These are phyloP conservation scores for Heterochromis multidens DNA, from an alignment of 2,113 vertebrate species.

Conservation along the genomic window DNA sequence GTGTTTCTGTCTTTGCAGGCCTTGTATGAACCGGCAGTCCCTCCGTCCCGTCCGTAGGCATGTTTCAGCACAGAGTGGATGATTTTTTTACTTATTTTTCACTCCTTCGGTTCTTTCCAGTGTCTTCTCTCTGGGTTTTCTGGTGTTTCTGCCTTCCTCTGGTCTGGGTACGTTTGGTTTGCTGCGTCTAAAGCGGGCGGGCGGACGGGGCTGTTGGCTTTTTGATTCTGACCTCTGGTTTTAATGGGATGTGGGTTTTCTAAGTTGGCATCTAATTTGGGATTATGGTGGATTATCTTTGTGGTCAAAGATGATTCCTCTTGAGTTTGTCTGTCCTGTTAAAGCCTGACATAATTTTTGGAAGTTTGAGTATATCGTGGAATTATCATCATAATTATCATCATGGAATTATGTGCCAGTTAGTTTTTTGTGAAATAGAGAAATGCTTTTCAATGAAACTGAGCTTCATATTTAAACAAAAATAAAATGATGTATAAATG, in stretches of 20 bases:
- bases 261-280: not conserved
- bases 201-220: not conserved
- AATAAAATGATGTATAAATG: not conserved
- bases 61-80: not conserved
- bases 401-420: not conserved
- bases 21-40: constrained; percentile 44
- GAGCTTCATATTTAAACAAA: not conserved
- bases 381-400: too few species aligned
- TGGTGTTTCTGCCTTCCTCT: not conserved
- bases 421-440: not conserved
- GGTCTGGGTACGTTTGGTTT: constrained; percentile 24
- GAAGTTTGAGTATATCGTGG: not conserved
- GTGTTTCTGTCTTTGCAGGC: constrained; percentile 59
- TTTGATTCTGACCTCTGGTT: constrained; percentile 18
- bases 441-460: not conserved
- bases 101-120: not conserved
- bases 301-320: not conserved
- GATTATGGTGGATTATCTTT: not conserved
- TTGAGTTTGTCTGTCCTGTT: not conserved
- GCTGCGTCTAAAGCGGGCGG: not conserved
- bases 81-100: not conserved
- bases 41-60: not conserved
- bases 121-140: not conserved
- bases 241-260: not conserved
- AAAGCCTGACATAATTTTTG: not conserved